These are phyloP conservation scores for Cygnus buccinator DNA, from an alignment of 2,113 vertebrate genomes.

Conservation along the genomic window DNA sequence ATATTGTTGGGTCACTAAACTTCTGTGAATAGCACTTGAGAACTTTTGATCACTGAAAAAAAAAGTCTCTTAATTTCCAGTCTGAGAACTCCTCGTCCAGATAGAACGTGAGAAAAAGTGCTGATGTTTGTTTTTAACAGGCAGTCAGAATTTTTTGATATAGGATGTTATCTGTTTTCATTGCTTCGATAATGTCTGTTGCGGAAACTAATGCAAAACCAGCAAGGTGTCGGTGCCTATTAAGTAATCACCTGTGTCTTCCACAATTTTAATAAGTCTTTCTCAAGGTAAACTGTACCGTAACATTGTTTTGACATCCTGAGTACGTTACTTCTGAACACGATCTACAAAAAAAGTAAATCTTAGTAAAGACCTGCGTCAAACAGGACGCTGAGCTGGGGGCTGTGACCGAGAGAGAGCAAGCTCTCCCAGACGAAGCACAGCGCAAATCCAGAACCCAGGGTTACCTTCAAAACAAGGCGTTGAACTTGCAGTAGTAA, in stretches of 20 bases:
- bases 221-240: rapidly evolving
- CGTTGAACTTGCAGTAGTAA: background rate
- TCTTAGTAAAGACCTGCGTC: background rate
- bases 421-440: background rate
- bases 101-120: background rate
- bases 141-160: background rate
- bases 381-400: rapidly evolving
- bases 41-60: background rate
- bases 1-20: background rate
- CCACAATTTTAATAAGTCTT: background rate
- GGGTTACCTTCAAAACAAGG: background rate
- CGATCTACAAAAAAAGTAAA: too few species aligned
- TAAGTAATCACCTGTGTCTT: background rate
- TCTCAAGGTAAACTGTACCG: background rate
- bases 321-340: background rate
- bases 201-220: background rate
- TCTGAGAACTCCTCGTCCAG: background rate
- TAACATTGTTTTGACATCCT: background rate
- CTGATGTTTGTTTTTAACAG: background rate
- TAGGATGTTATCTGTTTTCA: rapidly evolving
- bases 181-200: background rate
- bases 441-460: background rate
- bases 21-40: background rate
- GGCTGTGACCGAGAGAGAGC: background rate
- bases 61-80: too few species aligned